Evolutionary conservation across 2,797 vertebrate genomes (phyloP).

Genomic region (Adelosebastes latens): DNA sequence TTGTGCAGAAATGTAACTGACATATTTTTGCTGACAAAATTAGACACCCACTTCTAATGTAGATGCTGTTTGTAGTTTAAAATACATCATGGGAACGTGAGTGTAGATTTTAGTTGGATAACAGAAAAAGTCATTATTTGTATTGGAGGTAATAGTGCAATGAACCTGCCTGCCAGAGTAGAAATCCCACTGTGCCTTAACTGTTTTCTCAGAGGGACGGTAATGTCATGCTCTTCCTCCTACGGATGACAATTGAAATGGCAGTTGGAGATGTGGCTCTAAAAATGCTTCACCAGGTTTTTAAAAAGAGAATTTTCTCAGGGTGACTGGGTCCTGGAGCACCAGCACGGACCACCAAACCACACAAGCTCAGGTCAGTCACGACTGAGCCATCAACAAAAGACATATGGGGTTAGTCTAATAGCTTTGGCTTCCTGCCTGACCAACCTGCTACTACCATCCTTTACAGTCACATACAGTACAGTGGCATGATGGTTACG

Average conservation of each 20-base stretch:
- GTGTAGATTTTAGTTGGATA: not conserved
- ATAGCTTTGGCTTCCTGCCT: slow-evolving; percentile 1
- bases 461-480: not conserved
- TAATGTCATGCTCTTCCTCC: slow-evolving; percentile 24
- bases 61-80: not conserved
- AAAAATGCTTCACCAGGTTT: not conserved
- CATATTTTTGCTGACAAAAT: slow-evolving; percentile 20
- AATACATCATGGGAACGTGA: not conserved
- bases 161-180: not conserved
- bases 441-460: not conserved
- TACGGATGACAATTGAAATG: slow-evolving; percentile 20
- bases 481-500: not conserved
- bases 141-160: not conserved
- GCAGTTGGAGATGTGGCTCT: slow-evolving; percentile 24
- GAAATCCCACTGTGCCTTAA: slow-evolving; percentile 10
- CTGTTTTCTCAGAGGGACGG: slow-evolving; percentile 1
- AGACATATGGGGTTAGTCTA: slow-evolving; percentile 6
- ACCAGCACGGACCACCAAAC: not conserved
- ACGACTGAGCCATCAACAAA: slow-evolving; percentile 22
- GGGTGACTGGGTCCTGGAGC: not conserved
- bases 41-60: slow-evolving; percentile 19
- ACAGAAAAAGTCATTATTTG: slow-evolving; percentile 12
- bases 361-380: slow-evolving; percentile 13
- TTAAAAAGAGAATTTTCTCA: slow-evolving; percentile 2
- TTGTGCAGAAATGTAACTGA: slow-evolving; percentile 17